phyloP scores from a whole-genome alignment of 2,888 invertebrate species.

The Phyllotreta cruciferae region DNA sequence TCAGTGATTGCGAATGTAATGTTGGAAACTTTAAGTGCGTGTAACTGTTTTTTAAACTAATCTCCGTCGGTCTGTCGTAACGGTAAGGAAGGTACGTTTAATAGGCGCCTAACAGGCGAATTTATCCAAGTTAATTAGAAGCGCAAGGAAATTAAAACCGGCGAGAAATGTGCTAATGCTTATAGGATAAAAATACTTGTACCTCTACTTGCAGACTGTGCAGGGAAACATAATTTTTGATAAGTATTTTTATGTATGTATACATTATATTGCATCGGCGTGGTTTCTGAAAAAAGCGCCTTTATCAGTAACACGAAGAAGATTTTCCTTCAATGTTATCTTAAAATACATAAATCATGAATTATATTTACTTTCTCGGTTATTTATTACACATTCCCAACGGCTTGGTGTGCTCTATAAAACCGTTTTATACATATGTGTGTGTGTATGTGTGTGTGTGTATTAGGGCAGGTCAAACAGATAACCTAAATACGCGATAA shows the following conservation, averaged over 20 bases:
- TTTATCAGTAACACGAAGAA: background rate
- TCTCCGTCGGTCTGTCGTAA: conserved; percentile 15
- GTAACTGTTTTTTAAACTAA: conserved; percentile 14
- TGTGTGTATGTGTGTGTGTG: conserved; percentile 1
- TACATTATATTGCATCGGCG: no score
- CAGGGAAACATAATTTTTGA: no score
- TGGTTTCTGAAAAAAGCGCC: background rate
- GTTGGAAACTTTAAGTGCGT: background rate
- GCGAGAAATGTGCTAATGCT: background rate
- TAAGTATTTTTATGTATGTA: no score
- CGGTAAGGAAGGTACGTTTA: conserved; percentile 2
- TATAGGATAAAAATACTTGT: no score
- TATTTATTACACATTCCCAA: conserved; percentile 6
- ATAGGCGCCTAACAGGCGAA: conserved; percentile 1
- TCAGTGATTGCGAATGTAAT: background rate
- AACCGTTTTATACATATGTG: conserved; percentile 8
- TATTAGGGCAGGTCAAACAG: conserved; percentile 18
- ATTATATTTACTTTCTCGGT: conserved; percentile 15
- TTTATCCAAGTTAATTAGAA: conserved; percentile 9
- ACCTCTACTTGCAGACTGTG: no score
- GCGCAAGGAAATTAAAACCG: background rate
- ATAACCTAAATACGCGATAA: conserved; percentile 18
- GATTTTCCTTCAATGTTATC: conserved; percentile 13
- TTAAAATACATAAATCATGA: conserved; percentile 15
- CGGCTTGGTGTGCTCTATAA: conserved; percentile 13